Evolutionary conservation across 2,888 invertebrate genomes (phyloP).

Genomic region (Selenia dentaria): DNA sequence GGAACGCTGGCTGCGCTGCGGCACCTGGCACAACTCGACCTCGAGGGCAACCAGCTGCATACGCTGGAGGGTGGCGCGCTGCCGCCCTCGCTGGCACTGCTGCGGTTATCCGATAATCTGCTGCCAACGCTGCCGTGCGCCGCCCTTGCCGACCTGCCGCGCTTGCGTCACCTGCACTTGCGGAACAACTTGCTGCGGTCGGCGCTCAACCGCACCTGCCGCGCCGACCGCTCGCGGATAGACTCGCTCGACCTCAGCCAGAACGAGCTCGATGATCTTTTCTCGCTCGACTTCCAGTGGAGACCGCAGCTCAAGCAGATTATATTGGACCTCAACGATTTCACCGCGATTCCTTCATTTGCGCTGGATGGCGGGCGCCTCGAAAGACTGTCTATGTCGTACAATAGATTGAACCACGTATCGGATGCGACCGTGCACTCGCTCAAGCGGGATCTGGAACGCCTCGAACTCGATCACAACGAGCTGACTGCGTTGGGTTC

Average conservation of each 20-base stretch:
- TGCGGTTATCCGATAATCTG: slow-evolving; percentile 88
- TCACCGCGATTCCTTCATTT: slow-evolving; percentile 85
- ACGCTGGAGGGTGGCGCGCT: slow-evolving; percentile 83
- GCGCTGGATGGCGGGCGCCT: slow-evolving; percentile 87
- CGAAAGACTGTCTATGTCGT: slow-evolving; percentile 89
- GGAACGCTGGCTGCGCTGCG: slow-evolving; percentile 86
- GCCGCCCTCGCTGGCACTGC: slow-evolving; percentile 85
- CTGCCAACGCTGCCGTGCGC: slow-evolving; percentile 85
- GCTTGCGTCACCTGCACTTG: slow-evolving; percentile 87
- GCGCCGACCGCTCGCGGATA: slow-evolving; percentile 76
- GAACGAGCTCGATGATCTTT: slow-evolving; percentile 88
- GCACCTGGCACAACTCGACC: slow-evolving; percentile 82
- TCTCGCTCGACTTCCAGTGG: slow-evolving; percentile 86
- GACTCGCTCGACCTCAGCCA: slow-evolving; percentile 92
- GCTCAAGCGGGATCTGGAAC: slow-evolving; percentile 87
- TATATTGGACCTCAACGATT: slow-evolving; percentile 90
- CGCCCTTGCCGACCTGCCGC: slow-evolving; percentile 78
- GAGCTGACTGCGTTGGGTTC: slow-evolving; percentile 85
- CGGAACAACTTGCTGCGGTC: slow-evolving; percentile 64
- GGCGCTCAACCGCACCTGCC: slow-evolving; percentile 44
- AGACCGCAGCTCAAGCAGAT: slow-evolving; percentile 89
- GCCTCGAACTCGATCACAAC: slow-evolving; percentile 91
- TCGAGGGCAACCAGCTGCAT: slow-evolving; percentile 88
- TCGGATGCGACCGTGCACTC: slow-evolving; percentile 88
- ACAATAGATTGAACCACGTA: slow-evolving; percentile 87